Percentiles rank a stretch among this genome's conserved stretches.
phyloP scores from a whole-genome alignment of 2,113 vertebrate species.

The Entomyzon cyanotis region DNA sequence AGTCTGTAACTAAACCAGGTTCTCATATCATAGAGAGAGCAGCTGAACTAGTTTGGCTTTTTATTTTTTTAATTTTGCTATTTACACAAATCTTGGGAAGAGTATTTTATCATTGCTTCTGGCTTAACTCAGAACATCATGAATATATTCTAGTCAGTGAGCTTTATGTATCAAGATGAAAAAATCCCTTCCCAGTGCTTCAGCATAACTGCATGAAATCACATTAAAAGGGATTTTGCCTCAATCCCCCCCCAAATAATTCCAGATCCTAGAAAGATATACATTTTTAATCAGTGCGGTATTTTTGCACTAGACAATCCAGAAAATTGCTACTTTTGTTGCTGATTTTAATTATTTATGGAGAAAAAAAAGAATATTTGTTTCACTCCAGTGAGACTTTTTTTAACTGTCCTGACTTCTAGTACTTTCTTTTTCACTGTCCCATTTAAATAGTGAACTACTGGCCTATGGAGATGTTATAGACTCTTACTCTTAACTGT shows the following conservation, averaged over 20 bases:
- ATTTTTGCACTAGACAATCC: background rate
- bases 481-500: background rate
- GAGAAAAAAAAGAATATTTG: background rate
- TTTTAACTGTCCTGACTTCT: background rate
- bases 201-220: background rate
- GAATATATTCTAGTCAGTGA: background rate
- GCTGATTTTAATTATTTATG: background rate
- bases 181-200: background rate
- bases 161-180: background rate
- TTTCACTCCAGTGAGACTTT: background rate
- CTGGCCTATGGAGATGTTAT: background rate
- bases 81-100: background rate
- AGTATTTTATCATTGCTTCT: background rate
- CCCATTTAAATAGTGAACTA: background rate
- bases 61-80: background rate
- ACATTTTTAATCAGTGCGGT: background rate
- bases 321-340: background rate
- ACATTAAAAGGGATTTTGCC: background rate
- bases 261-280: background rate
- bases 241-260: fast-evolving
- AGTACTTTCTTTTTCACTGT: background rate
- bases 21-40: background rate
- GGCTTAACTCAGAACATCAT: background rate
- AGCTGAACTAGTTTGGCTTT: fast-evolving
- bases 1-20: background rate